Percentiles rank a stretch among this genome's conserved stretches.
These are phyloP conservation scores for Ectobius pallidus DNA, from an alignment of 2,888 invertebrate species.

Conservation along the genomic window DNA sequence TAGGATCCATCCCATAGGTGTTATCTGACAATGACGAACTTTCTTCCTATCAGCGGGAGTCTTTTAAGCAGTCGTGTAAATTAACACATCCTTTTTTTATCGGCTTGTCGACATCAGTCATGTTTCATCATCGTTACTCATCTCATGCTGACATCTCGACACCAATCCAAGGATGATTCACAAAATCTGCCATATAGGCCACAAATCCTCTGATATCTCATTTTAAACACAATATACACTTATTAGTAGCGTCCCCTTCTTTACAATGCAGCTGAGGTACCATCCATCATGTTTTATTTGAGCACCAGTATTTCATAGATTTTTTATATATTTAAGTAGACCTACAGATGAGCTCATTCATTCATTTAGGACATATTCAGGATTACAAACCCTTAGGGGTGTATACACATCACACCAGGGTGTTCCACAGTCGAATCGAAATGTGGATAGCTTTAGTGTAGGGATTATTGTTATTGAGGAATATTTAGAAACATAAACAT, in stretches of 20 bases:
- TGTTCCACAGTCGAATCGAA: neutral
- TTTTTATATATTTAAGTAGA: too few species aligned
- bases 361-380: neutral
- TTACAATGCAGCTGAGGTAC: neutral
- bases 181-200: neutral
- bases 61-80: too few species aligned
- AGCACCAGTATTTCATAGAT: too few species aligned
- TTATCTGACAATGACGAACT: too few species aligned
- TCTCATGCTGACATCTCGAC: neutral
- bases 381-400: neutral
- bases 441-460: neutral
- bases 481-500: too few species aligned
- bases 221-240: neutral
- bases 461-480: neutral
- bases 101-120: neutral
- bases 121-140: constrained; percentile 4
- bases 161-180: neutral
- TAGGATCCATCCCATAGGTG: too few species aligned
- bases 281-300: constrained; percentile 5
- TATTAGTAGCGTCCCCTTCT: neutral
- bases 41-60: too few species aligned
- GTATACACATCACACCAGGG: neutral
- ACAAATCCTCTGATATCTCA: neutral
- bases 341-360: too few species aligned
- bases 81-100: too few species aligned